Evolutionary conservation across 2,888 invertebrate genomes (phyloP).

Genomic region (Alloplasta piceator): DNA sequence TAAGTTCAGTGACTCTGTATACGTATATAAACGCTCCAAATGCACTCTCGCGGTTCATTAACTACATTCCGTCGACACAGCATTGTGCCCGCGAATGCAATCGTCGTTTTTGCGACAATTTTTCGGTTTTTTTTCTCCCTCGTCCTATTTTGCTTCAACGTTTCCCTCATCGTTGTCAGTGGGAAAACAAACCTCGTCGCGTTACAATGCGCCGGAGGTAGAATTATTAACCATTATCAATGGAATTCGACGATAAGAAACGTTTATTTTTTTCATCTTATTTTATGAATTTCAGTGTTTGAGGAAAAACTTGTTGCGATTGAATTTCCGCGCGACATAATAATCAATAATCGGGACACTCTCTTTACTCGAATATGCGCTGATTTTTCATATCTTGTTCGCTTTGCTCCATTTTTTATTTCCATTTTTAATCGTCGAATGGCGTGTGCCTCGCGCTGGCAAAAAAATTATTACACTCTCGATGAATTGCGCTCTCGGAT

Average conservation of each 20-base stretch:
- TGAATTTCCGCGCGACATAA: not conserved
- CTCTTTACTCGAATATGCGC: not conserved
- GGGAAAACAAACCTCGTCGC: not conserved
- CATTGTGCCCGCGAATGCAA: not conserved
- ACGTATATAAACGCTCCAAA: not conserved
- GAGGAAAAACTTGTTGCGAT: not conserved
- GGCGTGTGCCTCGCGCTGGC: not conserved
- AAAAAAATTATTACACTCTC: conserved; percentile 47
- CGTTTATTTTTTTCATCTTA: not conserved
- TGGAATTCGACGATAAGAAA: conserved; percentile 10
- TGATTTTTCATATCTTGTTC: too few relatives aligned
- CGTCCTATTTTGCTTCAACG: not conserved
- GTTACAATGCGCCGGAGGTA: not conserved
- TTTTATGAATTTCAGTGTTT: not conserved
- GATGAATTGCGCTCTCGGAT: conserved; percentile 56
- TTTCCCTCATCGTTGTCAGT: not conserved
- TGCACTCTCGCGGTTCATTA: conserved; percentile 1
- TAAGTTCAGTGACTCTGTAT: conserved; percentile 17
- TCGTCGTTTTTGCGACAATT: conserved; percentile 1
- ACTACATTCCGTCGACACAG: conserved; percentile 11
- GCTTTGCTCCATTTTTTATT: not conserved
- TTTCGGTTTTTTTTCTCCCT: not conserved
- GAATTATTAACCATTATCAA: not conserved
- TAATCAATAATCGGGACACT: not conserved
- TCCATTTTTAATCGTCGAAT: conserved; percentile 9